Evolutionary conservation across 37 sponge, comb jelly and placozoan species (phyloP).

Genomic region (Haliclona indistincta): DNA sequence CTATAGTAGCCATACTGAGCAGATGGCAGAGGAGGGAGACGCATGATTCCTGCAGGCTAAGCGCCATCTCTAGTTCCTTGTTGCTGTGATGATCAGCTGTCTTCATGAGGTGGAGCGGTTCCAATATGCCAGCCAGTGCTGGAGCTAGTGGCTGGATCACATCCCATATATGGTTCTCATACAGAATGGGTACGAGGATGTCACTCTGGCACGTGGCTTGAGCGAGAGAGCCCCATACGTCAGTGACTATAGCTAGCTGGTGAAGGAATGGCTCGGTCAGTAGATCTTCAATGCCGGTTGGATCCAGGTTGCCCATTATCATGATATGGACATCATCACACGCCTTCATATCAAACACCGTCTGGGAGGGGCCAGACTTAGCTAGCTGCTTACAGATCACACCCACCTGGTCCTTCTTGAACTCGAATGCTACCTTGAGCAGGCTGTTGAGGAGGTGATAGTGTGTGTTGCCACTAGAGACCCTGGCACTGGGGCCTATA

Average conservation of each 20-base stretch:
- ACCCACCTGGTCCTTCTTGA: slow-evolving; percentile 14
- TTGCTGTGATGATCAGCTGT: not conserved
- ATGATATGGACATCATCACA: slow-evolving; percentile 21
- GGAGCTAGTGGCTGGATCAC: not conserved
- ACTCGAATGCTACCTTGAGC: slow-evolving; percentile 35
- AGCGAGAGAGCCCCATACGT: slow-evolving; percentile 40
- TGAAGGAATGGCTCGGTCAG: slow-evolving; percentile 13
- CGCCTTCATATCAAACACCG: slow-evolving; percentile 7
- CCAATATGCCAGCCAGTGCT: slow-evolving; percentile 23
- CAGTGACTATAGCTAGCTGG: slow-evolving; percentile 32
- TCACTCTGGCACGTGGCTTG: not conserved
- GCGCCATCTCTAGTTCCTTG: not conserved
- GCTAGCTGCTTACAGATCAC: slow-evolving; percentile 35
- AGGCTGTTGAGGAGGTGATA: slow-evolving; percentile 13
- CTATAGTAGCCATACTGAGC: slow-evolving; percentile 27
- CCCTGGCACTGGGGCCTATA: not conserved
- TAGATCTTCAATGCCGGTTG: slow-evolving; percentile 14
- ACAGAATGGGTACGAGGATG: slow-evolving; percentile 8
- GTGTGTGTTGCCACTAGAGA: not conserved
- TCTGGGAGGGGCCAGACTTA: slow-evolving; percentile 15
- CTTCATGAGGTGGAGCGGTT: slow-evolving; percentile 25
- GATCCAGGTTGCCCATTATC: slow-evolving; percentile 34
- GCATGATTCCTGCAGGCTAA: slow-evolving; percentile 26
- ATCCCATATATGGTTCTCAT: slow-evolving; percentile 42
- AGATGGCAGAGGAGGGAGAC: slow-evolving; percentile 42